Conservation (phyloP, 2,888 invertebrate genomes). For the Cantharis rustica region DNA sequence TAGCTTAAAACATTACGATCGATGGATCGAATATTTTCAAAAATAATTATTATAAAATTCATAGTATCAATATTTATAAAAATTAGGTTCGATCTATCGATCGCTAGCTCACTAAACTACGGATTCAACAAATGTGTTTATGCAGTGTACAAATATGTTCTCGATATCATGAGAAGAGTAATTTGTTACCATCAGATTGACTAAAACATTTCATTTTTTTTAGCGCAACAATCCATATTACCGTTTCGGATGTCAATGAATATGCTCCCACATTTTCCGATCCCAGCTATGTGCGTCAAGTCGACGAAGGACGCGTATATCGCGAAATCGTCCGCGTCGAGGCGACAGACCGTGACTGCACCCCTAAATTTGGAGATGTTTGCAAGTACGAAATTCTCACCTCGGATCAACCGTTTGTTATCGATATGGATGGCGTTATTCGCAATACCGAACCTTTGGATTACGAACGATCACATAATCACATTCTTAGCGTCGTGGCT, state of each 20-base stretch:
- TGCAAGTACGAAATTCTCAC: conserved; percentile 97
- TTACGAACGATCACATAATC: conserved; percentile 91
- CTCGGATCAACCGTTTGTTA: conserved; percentile 86
- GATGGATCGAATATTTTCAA: too few species aligned
- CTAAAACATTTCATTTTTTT: conserved; percentile 34
- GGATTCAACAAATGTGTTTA: too few species aligned
- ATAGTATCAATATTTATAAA: too few species aligned
- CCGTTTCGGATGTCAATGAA: conserved; percentile 95
- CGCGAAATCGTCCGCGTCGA: conserved; percentile 90
- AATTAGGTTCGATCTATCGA: too few species aligned
- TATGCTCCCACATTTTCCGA: conserved; percentile 91
- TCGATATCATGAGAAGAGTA: too few species aligned
- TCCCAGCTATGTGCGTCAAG: conserved; percentile 85
- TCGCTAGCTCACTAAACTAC: too few species aligned
- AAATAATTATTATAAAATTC: too few species aligned
- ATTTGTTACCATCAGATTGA: too few species aligned
- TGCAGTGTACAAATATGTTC: too few species aligned
- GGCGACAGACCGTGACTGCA: conserved; percentile 92
- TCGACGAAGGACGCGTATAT: conserved; percentile 89
- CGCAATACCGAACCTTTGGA: conserved; percentile 92
- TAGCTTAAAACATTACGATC: too few species aligned
- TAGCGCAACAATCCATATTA: conserved; percentile 91
- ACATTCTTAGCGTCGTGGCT: conserved; percentile 94
- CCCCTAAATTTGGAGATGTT: conserved; percentile 92
- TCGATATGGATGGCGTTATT: conserved; percentile 93